Conservation (phyloP, 2,888 invertebrate species). For the Agrilus cyanescens region DNA sequence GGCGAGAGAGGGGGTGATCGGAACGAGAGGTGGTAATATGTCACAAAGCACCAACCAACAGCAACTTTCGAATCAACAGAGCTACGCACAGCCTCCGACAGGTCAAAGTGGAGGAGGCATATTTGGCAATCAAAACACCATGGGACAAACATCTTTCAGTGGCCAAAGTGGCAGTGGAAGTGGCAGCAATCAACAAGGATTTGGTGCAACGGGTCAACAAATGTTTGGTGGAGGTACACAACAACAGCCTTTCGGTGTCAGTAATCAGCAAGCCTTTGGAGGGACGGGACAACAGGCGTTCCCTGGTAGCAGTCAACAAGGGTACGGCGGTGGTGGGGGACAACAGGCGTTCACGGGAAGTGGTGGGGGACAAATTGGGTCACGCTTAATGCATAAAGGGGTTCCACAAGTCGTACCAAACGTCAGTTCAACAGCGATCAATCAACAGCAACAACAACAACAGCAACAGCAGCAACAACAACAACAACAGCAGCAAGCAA, state of each 20-base stretch:
- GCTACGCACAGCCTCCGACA: background rate
- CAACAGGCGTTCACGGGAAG: constrained; percentile 8
- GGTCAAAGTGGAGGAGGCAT: constrained; percentile 9
- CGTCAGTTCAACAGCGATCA: constrained; percentile 30
- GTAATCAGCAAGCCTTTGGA: background rate
- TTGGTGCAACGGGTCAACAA: constrained; percentile 1
- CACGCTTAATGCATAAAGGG: constrained; percentile 36
- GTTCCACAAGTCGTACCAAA: constrained; percentile 41
- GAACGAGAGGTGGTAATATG: constrained; percentile 38
- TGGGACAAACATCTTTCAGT: constrained; percentile 4
- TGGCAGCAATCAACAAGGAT: background rate
- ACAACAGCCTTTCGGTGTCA: too few species aligned
- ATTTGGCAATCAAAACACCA: constrained; percentile 9
- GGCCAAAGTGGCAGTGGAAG: background rate
- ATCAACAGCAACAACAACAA: constrained; percentile 33
- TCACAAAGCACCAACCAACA: constrained; percentile 16
- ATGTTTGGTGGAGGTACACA: too few species aligned
- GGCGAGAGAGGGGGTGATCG: constrained; percentile 48
- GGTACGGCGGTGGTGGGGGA: constrained; percentile 18
- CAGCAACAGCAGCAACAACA: constrained; percentile 33
- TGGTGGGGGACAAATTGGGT: constrained; percentile 12
- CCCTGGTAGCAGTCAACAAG: constrained; percentile 5
- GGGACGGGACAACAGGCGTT: background rate
- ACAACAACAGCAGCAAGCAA: constrained; percentile 34
- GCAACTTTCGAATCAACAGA: constrained; percentile 9